Evolutionary conservation across 2,113 vertebrate species (phyloP).

Genomic region (Synchiropus splendidus): DNA sequence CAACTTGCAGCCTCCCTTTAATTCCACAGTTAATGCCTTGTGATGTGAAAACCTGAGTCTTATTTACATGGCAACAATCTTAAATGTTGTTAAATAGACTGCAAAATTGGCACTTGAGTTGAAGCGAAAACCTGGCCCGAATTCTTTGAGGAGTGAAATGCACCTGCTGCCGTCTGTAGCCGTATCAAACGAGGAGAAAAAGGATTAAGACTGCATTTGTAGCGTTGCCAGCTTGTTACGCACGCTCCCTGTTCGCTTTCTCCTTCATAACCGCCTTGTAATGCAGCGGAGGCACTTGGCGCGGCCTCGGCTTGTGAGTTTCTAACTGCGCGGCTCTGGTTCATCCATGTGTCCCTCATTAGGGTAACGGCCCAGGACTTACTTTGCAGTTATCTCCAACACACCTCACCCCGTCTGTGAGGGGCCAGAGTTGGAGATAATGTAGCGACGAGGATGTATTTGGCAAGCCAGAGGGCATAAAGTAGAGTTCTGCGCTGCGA

Average conservation of each 20-base stretch:
- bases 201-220: conserved; percentile 57
- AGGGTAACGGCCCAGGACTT: conserved; percentile 37
- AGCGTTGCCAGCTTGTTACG: conserved; percentile 51
- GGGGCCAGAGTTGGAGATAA: conserved; percentile 35
- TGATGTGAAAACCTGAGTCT: conserved; percentile 39
- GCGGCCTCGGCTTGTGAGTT: conserved; percentile 12
- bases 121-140: conserved; percentile 13
- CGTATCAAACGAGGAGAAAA: conserved; percentile 53
- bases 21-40: conserved; percentile 2
- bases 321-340: conserved; percentile 22
- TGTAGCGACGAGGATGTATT: conserved; percentile 30
- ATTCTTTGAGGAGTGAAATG: conserved; percentile 39
- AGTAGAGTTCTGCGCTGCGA: conserved; percentile 27
- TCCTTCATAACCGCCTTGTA: conserved; percentile 26
- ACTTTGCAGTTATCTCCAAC: conserved; percentile 23
- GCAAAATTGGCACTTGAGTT: conserved; percentile 12
- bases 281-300: conserved; percentile 29
- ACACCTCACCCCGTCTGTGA: conserved; percentile 45
- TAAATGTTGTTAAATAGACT: conserved; percentile 53
- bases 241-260: conserved; percentile 30
- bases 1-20: too few relatives aligned
- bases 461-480: conserved; percentile 40
- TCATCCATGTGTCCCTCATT: conserved; percentile 47
- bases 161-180: conserved; percentile 60
- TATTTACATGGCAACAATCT: conserved; percentile 21